Evolutionary conservation across 2,113 vertebrate species (phyloP).

Genomic region (Mandrillus leucophaeus): DNA sequence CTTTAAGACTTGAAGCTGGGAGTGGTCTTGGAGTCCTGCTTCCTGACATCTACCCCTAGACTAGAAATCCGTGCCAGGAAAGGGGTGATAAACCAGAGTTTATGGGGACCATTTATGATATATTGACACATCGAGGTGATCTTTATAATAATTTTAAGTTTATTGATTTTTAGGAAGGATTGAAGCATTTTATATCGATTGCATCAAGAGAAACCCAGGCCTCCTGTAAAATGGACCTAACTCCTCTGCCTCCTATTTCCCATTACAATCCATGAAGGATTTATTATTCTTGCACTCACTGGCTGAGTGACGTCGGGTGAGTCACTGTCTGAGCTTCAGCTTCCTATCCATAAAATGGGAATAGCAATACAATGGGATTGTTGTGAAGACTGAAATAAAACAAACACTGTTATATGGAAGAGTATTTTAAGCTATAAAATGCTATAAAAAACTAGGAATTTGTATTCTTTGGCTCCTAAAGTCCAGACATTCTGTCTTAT

Average conservation of each 20-base stretch:
- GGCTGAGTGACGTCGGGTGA: not conserved
- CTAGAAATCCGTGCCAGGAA: not conserved
- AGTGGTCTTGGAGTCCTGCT: not conserved
- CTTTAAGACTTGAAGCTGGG: not conserved
- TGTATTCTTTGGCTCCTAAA: conserved; percentile 12
- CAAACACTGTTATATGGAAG: not conserved
- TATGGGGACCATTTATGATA: not conserved
- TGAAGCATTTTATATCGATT: not conserved
- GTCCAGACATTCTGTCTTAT: not conserved
- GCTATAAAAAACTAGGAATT: not conserved
- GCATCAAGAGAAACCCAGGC: not conserved
- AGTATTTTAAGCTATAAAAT: not conserved
- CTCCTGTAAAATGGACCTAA: not conserved
- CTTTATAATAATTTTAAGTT: not conserved
- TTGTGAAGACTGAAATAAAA: not conserved
- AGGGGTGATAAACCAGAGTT: not conserved
- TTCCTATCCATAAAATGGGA: not conserved
- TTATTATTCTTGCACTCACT: not conserved
- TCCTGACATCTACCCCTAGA: not conserved
- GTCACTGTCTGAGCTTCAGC: not conserved
- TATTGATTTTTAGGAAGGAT: not conserved
- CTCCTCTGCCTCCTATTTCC: not conserved
- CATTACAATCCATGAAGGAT: not conserved
- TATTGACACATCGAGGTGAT: not conserved
- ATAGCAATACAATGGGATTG: not conserved